Evolutionary conservation across 2,888 invertebrate species (phyloP), one percentile per base, ranked within the genome.

Genomic region (Malthinus seriepunctatus): DNA sequence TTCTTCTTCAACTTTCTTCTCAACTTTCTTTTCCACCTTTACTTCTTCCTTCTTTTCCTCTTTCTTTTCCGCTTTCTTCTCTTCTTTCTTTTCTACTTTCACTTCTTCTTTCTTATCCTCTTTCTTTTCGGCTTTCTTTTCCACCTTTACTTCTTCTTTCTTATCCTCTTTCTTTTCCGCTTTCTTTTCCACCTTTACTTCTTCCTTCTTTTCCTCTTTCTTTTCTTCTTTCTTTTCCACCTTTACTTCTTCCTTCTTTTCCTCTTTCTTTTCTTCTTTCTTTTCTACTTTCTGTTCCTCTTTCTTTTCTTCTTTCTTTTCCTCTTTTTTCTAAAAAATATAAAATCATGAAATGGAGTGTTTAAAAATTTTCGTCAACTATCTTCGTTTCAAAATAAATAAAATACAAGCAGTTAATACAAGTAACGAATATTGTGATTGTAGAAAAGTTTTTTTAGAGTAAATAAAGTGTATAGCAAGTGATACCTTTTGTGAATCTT

Each of bases 211-310:
- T 42, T 33, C 33, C 33, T 53, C 15, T 51, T 70, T 55, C 9
- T 57, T 49, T 49, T 64, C 62, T 31, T 62, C 60, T 34, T 72
- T 62, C 23, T 69, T 70, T 6, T 67, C 66, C 32, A 71, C 67
- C 34, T 71, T 80, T 75, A 82, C 78, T 10, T 80, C 70, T 66
- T 82, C 81, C 37, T 80, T 81, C 58, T 82, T 82, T 48, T 82
- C 81, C 10, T 73, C 81, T 73, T 76, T 80, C 68, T 77, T 79
- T 68, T 81, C 74, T 57, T 78, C 78, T 64, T 80, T 63, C 45
- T 71, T 79, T 76, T 38, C 32, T 50, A 14, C 23, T 37, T 23
- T 23, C 23, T 15, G 15, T 39, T 12, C 35, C 12, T 35, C 37
- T 31, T 8, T 44, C 59, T 55, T 48, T 73, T 77, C 51, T 73